These are phyloP conservation scores for Sebastes cheni DNA, from an alignment of 2,797 vertebrate genomes.

Conservation along the genomic window DNA sequence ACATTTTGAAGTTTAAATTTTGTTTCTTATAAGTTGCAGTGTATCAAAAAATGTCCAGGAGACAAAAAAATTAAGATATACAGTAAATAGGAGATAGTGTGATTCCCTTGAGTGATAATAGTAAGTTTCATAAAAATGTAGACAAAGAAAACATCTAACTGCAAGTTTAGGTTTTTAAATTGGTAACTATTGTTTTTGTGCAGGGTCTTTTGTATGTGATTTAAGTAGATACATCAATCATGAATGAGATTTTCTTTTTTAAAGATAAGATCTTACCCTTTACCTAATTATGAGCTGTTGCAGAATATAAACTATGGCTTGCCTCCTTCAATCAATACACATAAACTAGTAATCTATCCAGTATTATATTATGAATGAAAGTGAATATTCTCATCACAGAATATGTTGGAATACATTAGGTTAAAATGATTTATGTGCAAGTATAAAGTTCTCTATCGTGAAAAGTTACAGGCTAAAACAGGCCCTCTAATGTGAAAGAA, in stretches of 20 bases:
- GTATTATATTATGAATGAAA: neutral
- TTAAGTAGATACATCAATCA: neutral
- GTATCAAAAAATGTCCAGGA: neutral
- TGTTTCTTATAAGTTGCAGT: neutral
- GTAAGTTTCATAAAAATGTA: neutral
- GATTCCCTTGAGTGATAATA: neutral
- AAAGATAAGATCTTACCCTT: neutral
- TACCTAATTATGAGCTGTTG: neutral
- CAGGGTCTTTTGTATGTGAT: neutral
- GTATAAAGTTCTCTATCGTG: neutral
- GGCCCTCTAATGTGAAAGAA: slow-evolving; percentile 36
- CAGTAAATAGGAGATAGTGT: too few relatives aligned
- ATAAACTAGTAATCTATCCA: neutral
- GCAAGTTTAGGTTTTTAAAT: neutral
- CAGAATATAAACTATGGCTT: neutral
- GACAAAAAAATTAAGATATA: neutral
- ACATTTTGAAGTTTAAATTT: neutral
- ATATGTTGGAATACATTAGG: neutral
- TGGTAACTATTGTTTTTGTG: neutral
- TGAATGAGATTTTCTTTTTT: neutral
- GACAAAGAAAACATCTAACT: neutral
- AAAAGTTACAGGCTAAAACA: slow-evolving; percentile 53
- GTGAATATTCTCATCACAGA: neutral
- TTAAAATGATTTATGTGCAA: neutral
- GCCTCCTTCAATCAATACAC: neutral